These are phyloP conservation scores for Bungarus multicinctus DNA, from an alignment of 2,113 vertebrate genomes.

Conservation along the genomic window DNA sequence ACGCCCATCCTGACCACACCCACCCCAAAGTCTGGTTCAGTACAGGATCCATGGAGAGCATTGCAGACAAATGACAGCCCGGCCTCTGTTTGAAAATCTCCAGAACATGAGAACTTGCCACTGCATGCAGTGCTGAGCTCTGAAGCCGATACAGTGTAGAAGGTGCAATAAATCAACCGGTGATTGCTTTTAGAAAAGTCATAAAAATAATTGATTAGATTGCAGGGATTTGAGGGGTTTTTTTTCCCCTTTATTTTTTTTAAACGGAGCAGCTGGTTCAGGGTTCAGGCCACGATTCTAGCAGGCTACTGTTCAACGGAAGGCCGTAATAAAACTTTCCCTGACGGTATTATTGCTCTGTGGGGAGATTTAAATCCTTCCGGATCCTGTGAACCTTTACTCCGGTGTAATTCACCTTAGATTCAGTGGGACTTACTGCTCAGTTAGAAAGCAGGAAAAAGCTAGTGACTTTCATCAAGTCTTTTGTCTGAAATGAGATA, in stretches of 20 bases:
- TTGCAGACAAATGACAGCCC: background rate
- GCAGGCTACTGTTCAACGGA: background rate
- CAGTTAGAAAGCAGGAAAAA: background rate
- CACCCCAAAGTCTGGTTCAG: too few relatives aligned
- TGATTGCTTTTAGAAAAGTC: background rate
- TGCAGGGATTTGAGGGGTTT: background rate
- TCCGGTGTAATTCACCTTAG: background rate
- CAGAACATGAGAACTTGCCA: background rate
- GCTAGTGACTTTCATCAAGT: too few relatives aligned
- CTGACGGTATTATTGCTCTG: background rate
- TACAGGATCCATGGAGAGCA: background rate
- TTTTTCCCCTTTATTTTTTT: background rate
- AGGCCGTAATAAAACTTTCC: background rate
- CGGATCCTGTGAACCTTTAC: background rate
- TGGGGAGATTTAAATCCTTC: background rate
- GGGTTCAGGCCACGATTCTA: background rate
- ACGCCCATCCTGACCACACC: too few relatives aligned
- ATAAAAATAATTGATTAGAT: constrained; percentile 5
- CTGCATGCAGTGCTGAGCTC: background rate
- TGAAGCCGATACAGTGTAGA: background rate
- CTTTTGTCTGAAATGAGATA: background rate
- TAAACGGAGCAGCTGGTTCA: background rate
- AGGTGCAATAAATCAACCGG: background rate
- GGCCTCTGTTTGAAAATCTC: background rate
- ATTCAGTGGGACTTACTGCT: background rate